A percentile compares a stretch with the other conserved stretches of the same genome.
Conservation (phyloP, 2,888 invertebrate species). For the Choristoneura rosaceana region DNA sequence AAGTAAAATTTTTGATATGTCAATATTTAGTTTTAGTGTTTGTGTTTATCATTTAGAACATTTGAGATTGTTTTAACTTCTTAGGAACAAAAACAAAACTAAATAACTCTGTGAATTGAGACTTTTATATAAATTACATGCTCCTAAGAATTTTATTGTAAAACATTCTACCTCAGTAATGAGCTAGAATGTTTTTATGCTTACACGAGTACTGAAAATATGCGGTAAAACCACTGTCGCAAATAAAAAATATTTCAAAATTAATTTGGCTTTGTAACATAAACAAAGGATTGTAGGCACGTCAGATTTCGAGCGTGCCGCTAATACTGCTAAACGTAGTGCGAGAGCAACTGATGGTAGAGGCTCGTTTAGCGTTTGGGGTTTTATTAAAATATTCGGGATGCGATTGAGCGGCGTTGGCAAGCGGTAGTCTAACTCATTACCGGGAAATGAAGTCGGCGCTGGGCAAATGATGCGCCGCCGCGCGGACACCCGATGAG, state of each 20-base stretch:
- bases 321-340: conserved; percentile 18
- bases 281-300: conserved; percentile 25
- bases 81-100: background rate
- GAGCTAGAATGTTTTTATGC: background rate
- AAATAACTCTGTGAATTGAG: background rate
- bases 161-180: background rate
- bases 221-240: background rate
- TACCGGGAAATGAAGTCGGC: conserved; percentile 65
- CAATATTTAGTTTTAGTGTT: background rate
- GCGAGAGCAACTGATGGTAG: conserved; percentile 43
- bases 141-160: background rate
- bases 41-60: background rate
- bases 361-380: conserved; percentile 46
- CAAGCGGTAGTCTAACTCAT: conserved; percentile 55
- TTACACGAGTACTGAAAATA: background rate
- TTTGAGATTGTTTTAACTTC: background rate
- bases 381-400: conserved; percentile 60
- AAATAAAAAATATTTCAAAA: conserved; percentile 1
- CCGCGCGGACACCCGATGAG: conserved; percentile 50
- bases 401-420: conserved; percentile 50
- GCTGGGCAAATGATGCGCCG: conserved; percentile 62
- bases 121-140: too few relatives aligned
- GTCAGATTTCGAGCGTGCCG: conserved; percentile 3
- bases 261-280: conserved; percentile 16
- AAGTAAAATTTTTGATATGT: background rate